These are phyloP conservation scores for Helostoma temminkii DNA, from an alignment of 2,797 vertebrate species.

Conservation along the genomic window DNA sequence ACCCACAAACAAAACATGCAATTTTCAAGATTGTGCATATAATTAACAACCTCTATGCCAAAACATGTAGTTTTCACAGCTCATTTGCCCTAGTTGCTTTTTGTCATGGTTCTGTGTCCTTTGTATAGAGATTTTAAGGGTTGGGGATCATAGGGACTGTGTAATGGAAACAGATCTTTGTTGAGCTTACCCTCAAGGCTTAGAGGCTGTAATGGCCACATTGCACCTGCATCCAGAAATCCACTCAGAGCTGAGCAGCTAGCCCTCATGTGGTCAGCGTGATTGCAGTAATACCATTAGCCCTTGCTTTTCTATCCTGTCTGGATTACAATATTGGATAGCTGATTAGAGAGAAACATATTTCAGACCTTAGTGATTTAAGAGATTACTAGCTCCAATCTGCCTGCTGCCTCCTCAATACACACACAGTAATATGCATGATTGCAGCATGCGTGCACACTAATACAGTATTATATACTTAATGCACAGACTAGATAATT, in stretches of 20 bases:
- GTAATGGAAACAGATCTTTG: constrained; percentile 44
- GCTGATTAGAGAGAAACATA: constrained; percentile 67
- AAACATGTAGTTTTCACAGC: constrained; percentile 35
- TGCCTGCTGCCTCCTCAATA: constrained; percentile 11
- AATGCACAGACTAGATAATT: constrained; percentile 8
- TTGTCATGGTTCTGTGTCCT: neutral
- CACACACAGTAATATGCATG: constrained; percentile 3
- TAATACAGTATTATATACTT: constrained; percentile 5
- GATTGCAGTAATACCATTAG: constrained; percentile 79
- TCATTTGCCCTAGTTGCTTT: constrained; percentile 25
- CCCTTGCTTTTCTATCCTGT: constrained; percentile 56
- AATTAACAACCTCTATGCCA: no score
- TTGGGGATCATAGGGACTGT: neutral
- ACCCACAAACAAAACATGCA: no score
- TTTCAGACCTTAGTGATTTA: constrained; percentile 68
- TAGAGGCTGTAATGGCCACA: constrained; percentile 52
- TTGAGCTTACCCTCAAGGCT: constrained; percentile 37
- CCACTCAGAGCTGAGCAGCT: constrained; percentile 70
- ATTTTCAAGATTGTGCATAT: no score
- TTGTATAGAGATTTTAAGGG: neutral
- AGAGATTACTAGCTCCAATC: constrained; percentile 60
- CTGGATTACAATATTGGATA: constrained; percentile 67
- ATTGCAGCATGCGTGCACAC: constrained; percentile 1
- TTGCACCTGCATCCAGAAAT: constrained; percentile 61
- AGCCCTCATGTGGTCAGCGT: constrained; percentile 65